Percentiles rank a stretch among this genome's conserved stretches.
Evolutionary conservation across 2,888 invertebrate species (phyloP).

Genomic region (Cryptophagus acutangulus): DNA sequence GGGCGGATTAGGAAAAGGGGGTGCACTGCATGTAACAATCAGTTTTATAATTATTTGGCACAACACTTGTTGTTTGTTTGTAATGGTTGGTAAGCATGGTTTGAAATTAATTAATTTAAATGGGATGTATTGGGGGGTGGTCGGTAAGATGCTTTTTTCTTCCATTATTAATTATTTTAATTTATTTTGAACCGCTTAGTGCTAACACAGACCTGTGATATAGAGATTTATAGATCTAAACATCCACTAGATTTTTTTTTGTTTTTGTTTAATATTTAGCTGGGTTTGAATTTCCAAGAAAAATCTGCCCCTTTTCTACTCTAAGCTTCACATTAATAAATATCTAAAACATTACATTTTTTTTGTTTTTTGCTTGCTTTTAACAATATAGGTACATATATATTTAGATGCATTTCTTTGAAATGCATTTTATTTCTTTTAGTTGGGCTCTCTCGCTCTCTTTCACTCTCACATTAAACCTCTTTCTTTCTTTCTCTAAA

Average conservation of each 20-base stretch:
- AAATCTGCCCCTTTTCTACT: slow-evolving; percentile 19
- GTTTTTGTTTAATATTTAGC: too few species aligned
- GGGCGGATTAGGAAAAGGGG: slow-evolving; percentile 16
- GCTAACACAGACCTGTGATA: slow-evolving; percentile 40
- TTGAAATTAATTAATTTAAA: not conserved
- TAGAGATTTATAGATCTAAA: slow-evolving; percentile 40
- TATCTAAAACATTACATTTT: slow-evolving; percentile 43
- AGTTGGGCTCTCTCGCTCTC: too few species aligned
- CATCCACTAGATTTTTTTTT: slow-evolving; percentile 40
- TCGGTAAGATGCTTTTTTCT: slow-evolving; percentile 17
- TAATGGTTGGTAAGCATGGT: slow-evolving; percentile 29
- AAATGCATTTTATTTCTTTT: slow-evolving; percentile 33
- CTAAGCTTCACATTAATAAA: slow-evolving; percentile 47
- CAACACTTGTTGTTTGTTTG: too few species aligned
- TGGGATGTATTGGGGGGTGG: not conserved
- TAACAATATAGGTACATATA: slow-evolving; percentile 43
- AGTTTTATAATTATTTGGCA: slow-evolving; percentile 42
- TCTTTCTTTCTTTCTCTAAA: too few species aligned
- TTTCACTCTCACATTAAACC: too few species aligned
- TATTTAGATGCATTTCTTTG: slow-evolving; percentile 36
- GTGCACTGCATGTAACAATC: slow-evolving; percentile 26
- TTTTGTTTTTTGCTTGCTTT: slow-evolving; percentile 28
- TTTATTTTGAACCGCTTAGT: slow-evolving; percentile 27
- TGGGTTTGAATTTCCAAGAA: slow-evolving; percentile 29
- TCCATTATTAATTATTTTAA: not conserved